Evolutionary conservation across 2,888 invertebrate species (phyloP), one percentile per base, ranked within the genome.

Genomic region (Macrophya alboannulata): DNA sequence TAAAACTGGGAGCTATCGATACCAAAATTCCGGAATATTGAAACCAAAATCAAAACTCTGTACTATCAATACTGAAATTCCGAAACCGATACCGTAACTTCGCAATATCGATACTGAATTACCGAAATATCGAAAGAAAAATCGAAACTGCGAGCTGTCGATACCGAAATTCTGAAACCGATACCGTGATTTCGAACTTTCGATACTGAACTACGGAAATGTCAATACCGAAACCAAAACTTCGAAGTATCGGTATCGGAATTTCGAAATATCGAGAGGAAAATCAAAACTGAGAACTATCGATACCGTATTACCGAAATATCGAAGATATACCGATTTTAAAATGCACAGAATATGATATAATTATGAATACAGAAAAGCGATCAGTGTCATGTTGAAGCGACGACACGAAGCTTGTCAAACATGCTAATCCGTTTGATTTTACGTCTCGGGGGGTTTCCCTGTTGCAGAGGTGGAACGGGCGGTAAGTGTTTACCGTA

Each of bases 401-500:
- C 10, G n/a, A 40, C 10, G 21, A 0, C 31, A 84, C 1, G 31
- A 31, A 31, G 65, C 72, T 45, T 72, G 72, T 72, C 72, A 72
- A 40, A 72, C 72, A 55, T 76, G 51, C 37, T 77, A 77, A 55
- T 77, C 31, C 31, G 55, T 77, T 37, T 37, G 77, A 31, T 31
- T 17, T 77, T 5, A 37, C 55, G 17, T 77, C 77, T 76, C 17
- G 77, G 77, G 77, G 77, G 77, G 17, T 51, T n/a, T 17, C 17
- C 25, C n/a, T 31, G 77, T 77, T 17, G 31, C 55, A 17, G 37
- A 43, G 37, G 12, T 37, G 55, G n/a, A 77, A 43, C 10, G 72
- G 72, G 9, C 12, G n/a, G 12, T 45, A 31, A 81, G 81, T 81
- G 81, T 81, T 81, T 81, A 31, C 65, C 21, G 59, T 81, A 9